Conservation (phyloP, 2,113 vertebrate species). For the Plotosus lineatus region DNA sequence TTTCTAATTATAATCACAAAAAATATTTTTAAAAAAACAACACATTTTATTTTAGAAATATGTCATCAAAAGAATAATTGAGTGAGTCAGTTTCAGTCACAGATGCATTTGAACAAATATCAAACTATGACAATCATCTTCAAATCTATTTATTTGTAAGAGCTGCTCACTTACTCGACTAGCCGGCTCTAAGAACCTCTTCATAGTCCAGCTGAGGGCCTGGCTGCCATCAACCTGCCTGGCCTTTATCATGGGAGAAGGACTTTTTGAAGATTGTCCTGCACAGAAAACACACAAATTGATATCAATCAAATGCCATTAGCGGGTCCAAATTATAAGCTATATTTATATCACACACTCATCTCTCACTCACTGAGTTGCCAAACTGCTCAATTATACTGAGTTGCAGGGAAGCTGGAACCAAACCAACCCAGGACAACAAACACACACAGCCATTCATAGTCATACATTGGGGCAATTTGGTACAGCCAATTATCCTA, state of each 20-base stretch:
- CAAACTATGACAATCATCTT: not conserved
- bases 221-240: constrained; percentile 72
- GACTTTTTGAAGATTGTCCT: constrained; percentile 83
- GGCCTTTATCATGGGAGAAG: constrained; percentile 75
- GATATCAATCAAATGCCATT: not conserved
- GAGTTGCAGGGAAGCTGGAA: too few species aligned
- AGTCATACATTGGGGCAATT: too few species aligned
- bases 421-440: too few species aligned
- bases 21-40: not conserved
- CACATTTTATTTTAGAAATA: not conserved
- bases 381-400: too few species aligned
- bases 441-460: too few species aligned
- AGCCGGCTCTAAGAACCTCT: constrained; percentile 79
- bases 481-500: too few species aligned
- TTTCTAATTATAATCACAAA: not conserved
- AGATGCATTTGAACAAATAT: not conserved
- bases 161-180: constrained; percentile 68
- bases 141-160: not conserved
- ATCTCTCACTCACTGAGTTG: too few species aligned
- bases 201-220: constrained; percentile 81
- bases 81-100: not conserved
- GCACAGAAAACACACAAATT: constrained; percentile 20
- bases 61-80: not conserved
- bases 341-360: not conserved
- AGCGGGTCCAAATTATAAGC: not conserved